phyloP scores from a whole-genome alignment of 2,888 invertebrate species.

The Clepsis dumicolana region DNA sequence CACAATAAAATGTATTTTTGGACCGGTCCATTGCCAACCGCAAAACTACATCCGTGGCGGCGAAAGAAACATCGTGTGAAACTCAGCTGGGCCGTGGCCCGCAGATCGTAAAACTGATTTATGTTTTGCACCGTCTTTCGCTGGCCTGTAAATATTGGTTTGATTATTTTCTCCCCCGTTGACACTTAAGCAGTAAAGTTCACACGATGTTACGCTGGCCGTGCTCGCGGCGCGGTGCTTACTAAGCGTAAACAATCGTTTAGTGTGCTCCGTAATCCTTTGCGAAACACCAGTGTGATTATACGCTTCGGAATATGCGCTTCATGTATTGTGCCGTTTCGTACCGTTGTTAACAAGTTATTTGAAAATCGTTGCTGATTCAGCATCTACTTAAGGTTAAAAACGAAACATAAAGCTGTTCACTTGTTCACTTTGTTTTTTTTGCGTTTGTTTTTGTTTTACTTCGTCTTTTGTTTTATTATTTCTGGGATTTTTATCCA shows the following conservation, averaged over 20 bases:
- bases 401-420: no score
- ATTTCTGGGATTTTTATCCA: no score
- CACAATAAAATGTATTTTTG: conserved; percentile 83
- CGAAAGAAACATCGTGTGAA: conserved; percentile 72
- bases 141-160: conserved; percentile 59
- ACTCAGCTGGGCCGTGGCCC: conserved; percentile 53
- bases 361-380: background rate
- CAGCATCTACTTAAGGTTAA: background rate
- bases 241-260: conserved; percentile 9
- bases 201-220: conserved; percentile 24
- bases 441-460: no score
- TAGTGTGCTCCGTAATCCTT: conserved; percentile 1
- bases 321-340: background rate
- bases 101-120: conserved; percentile 63
- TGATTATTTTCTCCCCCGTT: conserved; percentile 45
- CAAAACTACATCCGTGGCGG: conserved; percentile 72
- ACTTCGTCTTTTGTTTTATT: no score
- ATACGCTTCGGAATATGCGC: background rate
- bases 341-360: background rate
- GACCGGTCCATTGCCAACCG: conserved; percentile 80
- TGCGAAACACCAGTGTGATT: conserved; percentile 9
- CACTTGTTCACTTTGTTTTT: no score
- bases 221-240: conserved; percentile 6
- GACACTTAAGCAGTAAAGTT: conserved; percentile 24
- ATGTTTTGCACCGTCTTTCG: conserved; percentile 55